Percentiles rank a stretch among this genome's conserved stretches.
phyloP scores from a whole-genome alignment of 2,113 vertebrate genomes.

The Pygoscelis adeliae region DNA sequence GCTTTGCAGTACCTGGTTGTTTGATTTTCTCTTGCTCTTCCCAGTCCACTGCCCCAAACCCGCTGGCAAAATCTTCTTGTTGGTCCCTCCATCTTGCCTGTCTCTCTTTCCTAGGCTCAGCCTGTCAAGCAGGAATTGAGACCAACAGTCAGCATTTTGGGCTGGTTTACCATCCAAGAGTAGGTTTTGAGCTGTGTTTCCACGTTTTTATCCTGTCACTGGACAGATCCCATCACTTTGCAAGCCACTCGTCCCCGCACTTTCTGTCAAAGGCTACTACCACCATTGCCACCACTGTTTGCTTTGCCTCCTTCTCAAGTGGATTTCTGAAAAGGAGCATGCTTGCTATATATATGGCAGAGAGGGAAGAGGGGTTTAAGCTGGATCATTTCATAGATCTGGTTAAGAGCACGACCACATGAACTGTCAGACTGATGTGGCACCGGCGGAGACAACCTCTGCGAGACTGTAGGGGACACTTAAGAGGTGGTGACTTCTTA shows the following conservation, averaged over 20 bases:
- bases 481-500: background rate
- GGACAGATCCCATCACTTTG: background rate
- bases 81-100: background rate
- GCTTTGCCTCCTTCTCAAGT: background rate
- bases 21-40: background rate
- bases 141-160: background rate
- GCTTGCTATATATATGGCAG: background rate
- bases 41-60: background rate
- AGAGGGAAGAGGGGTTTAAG: background rate
- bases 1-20: background rate
- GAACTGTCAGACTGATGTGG: background rate
- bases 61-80: background rate
- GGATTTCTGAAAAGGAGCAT: background rate
- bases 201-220: background rate
- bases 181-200: background rate
- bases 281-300: background rate
- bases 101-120: background rate
- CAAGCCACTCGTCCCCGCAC: background rate
- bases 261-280: background rate
- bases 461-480: background rate
- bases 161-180: background rate
- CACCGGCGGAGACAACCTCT: background rate
- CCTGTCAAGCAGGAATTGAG: background rate
- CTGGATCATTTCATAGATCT: background rate
- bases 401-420: background rate